Conservation (phyloP, 2,888 invertebrate species). For the Idaea aversata region DNA sequence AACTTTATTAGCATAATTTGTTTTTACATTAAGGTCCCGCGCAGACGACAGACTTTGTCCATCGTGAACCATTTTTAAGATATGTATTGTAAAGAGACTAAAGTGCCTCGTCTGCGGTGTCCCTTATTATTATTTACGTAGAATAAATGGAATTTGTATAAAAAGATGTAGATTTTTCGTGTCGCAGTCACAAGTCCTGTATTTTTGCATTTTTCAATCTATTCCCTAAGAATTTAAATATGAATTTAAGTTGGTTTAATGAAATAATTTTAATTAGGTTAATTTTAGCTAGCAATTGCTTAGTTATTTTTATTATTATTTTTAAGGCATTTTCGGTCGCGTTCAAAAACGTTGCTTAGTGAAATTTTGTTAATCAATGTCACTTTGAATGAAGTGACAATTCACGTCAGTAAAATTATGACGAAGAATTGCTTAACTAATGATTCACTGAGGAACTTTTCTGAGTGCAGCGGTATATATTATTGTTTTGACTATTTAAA, state of each 20-base stretch:
- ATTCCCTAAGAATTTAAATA: constrained; percentile 5
- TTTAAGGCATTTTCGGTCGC: neutral
- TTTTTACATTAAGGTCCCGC: neutral
- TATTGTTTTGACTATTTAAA: constrained; percentile 41
- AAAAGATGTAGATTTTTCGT: constrained; percentile 1
- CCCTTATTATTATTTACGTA: neutral
- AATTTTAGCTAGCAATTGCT: constrained; percentile 7
- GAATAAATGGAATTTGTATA: neutral
- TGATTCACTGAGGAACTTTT: no score
- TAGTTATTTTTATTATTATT: constrained; percentile 10
- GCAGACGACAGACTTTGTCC: neutral
- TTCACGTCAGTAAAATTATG: no score
- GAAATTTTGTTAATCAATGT: no score
- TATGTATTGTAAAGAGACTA: neutral
- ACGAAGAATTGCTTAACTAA: no score
- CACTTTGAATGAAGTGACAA: no score
- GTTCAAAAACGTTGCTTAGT: no score
- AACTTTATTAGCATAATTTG: neutral
- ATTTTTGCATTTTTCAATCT: constrained; percentile 7
- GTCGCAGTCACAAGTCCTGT: constrained; percentile 10
- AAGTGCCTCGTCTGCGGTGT: no score
- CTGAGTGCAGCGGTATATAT: neutral
- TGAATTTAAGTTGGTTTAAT: constrained; percentile 14
- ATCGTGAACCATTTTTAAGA: no score
- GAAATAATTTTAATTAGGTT: constrained; percentile 4